Evolutionary conservation across 2,797 vertebrate species (phyloP).

Genomic region (Pangasius sanitwongsei): DNA sequence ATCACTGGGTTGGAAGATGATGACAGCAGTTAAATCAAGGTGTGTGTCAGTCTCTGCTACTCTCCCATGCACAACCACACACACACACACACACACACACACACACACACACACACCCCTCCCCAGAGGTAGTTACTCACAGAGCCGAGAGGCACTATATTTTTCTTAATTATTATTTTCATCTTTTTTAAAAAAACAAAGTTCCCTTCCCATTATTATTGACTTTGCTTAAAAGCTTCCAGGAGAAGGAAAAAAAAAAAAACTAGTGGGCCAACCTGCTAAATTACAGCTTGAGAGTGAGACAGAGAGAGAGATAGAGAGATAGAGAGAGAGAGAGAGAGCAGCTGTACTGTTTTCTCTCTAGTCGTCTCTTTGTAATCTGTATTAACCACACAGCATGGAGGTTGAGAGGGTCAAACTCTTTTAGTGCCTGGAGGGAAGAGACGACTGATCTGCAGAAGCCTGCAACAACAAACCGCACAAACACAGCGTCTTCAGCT

Average conservation of each 20-base stretch:
- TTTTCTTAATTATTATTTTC: constrained; percentile 65
- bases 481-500: not conserved
- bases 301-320: constrained; percentile 20
- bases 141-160: constrained; percentile 47
- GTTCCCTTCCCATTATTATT: constrained; percentile 61
- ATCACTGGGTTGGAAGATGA: not conserved
- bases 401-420: constrained; percentile 79
- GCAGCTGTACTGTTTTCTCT: constrained; percentile 75
- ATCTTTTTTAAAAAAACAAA: constrained; percentile 54
- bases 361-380: constrained; percentile 78
- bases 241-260: constrained; percentile 27
- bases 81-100: constrained; percentile 18
- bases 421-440: constrained; percentile 79
- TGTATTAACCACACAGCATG: constrained; percentile 78
- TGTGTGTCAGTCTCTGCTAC: not conserved
- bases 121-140: constrained; percentile 10
- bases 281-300: constrained; percentile 71
- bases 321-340: constrained; percentile 41
- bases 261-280: constrained; percentile 54
- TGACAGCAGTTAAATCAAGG: not conserved
- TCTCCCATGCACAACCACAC: not conserved
- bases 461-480: constrained; percentile 26
- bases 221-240: constrained; percentile 67
- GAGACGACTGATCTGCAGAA: constrained; percentile 55
- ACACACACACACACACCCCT: constrained; percentile 24